Evolutionary conservation across 2,113 vertebrate genomes (phyloP).

Genomic region (Hipposideros armiger): DNA sequence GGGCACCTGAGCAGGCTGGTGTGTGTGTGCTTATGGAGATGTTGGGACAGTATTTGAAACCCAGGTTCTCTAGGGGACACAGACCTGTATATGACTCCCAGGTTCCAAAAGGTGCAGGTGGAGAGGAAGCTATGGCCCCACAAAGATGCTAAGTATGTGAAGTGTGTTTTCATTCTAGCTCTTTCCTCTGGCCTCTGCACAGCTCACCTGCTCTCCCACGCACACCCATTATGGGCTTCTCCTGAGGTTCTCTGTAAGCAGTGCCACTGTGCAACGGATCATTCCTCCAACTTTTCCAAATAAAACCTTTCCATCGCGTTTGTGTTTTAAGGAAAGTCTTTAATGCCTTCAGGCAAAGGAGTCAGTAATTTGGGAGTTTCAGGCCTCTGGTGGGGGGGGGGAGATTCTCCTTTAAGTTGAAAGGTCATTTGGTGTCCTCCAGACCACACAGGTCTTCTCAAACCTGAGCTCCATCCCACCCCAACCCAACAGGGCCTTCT

Average conservation of each 20-base stretch:
- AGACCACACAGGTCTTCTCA: background rate
- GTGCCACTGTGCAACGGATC: background rate
- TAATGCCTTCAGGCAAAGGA: background rate
- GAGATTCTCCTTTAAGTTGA: background rate
- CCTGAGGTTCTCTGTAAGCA: background rate
- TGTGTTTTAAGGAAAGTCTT: slow-evolving; percentile 5
- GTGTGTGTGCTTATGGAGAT: background rate
- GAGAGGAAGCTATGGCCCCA: background rate
- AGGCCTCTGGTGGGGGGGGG: background rate
- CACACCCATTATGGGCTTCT: background rate
- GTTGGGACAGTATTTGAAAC: background rate
- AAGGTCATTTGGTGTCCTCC: background rate
- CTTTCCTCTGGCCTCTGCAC: background rate
- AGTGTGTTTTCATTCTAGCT: background rate
- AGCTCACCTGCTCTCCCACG: background rate
- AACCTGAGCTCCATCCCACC: too few relatives aligned
- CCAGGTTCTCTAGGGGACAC: background rate
- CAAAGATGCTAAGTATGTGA: background rate
- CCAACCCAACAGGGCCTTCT: background rate
- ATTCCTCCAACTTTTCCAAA: background rate
- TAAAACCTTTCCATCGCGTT: background rate
- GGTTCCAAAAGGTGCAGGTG: background rate
- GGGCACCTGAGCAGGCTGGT: background rate
- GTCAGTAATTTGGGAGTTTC: background rate
- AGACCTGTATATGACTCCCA: background rate